Evolutionary conservation across 1,140 invertebrate species (phyloP).

Genomic region (Lucilia sericata): DNA sequence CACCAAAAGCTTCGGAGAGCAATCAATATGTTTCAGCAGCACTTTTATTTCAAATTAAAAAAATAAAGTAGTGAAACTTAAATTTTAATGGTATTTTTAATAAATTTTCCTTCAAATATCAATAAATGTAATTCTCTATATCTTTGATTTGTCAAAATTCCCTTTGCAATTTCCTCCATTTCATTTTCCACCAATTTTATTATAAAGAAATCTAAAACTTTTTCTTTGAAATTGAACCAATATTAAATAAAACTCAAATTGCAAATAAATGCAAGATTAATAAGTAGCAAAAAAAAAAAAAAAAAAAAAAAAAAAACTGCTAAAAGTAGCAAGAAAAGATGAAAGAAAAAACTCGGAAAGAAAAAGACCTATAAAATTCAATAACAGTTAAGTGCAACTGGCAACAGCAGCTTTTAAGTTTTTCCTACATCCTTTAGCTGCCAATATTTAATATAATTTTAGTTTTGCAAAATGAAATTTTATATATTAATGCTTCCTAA

Average conservation of each 20-base stretch:
- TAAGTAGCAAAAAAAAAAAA: too few species aligned
- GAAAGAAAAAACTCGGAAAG: background rate
- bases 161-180: background rate
- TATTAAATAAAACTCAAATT: background rate
- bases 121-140: too few species aligned
- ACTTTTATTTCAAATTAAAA: too few species aligned
- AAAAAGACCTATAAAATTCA: background rate
- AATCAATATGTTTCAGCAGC: too few species aligned
- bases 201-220: background rate
- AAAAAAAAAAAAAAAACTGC: background rate
- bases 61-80: too few species aligned
- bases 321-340: too few species aligned
- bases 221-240: conserved; percentile 1
- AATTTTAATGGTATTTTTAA: too few species aligned
- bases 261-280: background rate
- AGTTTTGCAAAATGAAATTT: background rate
- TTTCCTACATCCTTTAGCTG: background rate
- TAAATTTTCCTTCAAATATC: too few species aligned
- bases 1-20: too few species aligned
- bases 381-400: conserved; percentile 42
- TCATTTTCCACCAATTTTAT: too few species aligned
- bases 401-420: conserved; percentile 32
- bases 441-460: conserved; percentile 34
- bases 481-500: background rate
- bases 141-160: background rate